Base-by-base conservation (phyloP, 2,888 invertebrate genomes). In the Drosophila paranaensis region DNA sequence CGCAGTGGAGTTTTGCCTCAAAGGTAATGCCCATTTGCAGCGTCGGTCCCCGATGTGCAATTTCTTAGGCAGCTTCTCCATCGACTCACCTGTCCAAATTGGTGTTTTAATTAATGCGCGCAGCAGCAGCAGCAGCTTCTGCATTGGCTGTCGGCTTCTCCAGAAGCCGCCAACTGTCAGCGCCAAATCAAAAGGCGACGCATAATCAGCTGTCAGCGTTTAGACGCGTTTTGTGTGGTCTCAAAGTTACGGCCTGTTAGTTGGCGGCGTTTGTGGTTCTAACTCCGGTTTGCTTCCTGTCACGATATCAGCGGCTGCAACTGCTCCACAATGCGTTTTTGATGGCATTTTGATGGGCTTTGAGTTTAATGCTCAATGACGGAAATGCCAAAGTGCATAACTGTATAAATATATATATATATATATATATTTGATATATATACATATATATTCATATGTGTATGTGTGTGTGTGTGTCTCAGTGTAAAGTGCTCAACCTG, bases 1-100 rank as follows among this genome's bases (percentile, higher is more conserved):
- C 25, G 9, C 61, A 58, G 69, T 61, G 35, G 45, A 63, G 39
- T 61, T 61, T 67, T 11, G 80, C 70, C 77, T 46, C 76, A 78
- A 86, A 86, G 86, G 86, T 86, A 86, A 86, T 80, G 77, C 53
- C 77, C 74, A 77, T 74, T 53, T 71, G 60, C 62, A 74, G 74
- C 68, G 74, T 45, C 71, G 25, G 37, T 88, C 89, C 89, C 89
- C 76, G 79, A 82, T 72, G 84, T 77, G 82, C 80, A 89, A 88
- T 84, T 88, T 48, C 46, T 48, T 60, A n/a, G 33, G 27, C 56
- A 46, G 45, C 43, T 56, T 56, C 43, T 8, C 25, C 30, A 30
- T 58, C 46, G 25, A 71, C 35, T 51, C 37, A 51, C 20, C 33
- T 58, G 46, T 51, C 69, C 73, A 67, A 61, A 58, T 62, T 58